Conservation (phyloP, 1,140 invertebrate genomes). For the Xylocopa sonorina region DNA sequence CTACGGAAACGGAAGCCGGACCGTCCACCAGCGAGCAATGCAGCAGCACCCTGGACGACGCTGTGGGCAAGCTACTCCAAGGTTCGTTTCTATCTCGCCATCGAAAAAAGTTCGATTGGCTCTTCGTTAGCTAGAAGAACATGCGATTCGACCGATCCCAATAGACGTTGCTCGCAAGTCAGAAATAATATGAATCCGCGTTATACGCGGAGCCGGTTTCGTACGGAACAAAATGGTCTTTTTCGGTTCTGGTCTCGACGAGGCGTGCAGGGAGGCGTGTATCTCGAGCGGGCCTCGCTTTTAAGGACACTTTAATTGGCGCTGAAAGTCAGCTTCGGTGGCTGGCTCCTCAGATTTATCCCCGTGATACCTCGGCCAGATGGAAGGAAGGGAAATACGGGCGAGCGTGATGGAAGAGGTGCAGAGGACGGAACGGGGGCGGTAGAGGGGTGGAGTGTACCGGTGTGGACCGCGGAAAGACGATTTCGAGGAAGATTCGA, state of each 20-base stretch:
- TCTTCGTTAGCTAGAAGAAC: neutral
- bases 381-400: constrained; percentile 48
- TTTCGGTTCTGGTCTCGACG: constrained; percentile 7
- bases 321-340: constrained; percentile 74
- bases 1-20: constrained; percentile 69
- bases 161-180: no score
- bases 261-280: neutral
- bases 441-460: neutral
- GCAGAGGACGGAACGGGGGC: neutral
- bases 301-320: constrained; percentile 74
- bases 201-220: neutral
- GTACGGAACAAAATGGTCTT: neutral
- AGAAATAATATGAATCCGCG: no score
- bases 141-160: no score
- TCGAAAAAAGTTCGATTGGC: neutral
- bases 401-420: constrained; percentile 23
- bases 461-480: constrained; percentile 27
- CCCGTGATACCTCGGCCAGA: constrained; percentile 55
- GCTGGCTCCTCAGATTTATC: constrained; percentile 73
- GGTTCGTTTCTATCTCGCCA: constrained; percentile 62
- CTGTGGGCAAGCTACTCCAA: constrained; percentile 79
- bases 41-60: constrained; percentile 76
- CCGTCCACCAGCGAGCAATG: constrained; percentile 67
- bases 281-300: constrained; percentile 10
- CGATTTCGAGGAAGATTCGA: constrained; percentile 53